Evolutionary conservation across 2,113 vertebrate genomes (phyloP).

Genomic region (Phylloscopus trochiloides): DNA sequence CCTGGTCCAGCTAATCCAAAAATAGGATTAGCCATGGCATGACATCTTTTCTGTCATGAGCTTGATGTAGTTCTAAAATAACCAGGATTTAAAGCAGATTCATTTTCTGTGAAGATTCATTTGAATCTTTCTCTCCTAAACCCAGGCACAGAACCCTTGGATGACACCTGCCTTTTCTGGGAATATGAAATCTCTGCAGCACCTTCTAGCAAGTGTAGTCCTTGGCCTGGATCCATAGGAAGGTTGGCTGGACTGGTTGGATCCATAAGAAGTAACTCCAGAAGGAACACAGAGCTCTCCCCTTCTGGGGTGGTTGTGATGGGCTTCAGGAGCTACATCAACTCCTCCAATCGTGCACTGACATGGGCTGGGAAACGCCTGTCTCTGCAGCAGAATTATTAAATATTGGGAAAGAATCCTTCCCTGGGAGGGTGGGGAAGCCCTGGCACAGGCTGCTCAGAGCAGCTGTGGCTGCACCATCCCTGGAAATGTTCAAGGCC

Average conservation of each 20-base stretch:
- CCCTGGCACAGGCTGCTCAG: neutral
- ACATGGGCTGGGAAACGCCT: neutral
- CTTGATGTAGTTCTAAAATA: neutral
- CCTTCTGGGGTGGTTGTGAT: neutral
- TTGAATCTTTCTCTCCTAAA: neutral
- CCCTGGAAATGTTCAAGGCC: neutral
- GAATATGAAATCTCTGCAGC: neutral
- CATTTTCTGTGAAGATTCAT: neutral
- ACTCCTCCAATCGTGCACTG: neutral
- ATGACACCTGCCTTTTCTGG: neutral
- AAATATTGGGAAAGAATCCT: neutral
- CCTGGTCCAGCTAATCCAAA: neutral
- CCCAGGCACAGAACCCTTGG: neutral
- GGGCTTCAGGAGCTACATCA: neutral
- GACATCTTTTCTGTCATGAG: neutral
- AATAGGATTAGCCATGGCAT: neutral
- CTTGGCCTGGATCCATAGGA: neutral
- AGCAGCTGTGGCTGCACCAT: neutral
- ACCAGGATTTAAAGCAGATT: neutral
- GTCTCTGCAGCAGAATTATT: neutral
- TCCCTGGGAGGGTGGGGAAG: accelerated
- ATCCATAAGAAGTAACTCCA: neutral
- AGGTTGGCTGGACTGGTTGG: neutral
- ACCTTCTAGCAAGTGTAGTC: neutral
- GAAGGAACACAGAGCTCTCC: neutral